A percentile compares a stretch with the other conserved stretches of the same genome.
Evolutionary conservation across 2,797 vertebrate species (phyloP).

Genomic region (Alosa sapidissima): DNA sequence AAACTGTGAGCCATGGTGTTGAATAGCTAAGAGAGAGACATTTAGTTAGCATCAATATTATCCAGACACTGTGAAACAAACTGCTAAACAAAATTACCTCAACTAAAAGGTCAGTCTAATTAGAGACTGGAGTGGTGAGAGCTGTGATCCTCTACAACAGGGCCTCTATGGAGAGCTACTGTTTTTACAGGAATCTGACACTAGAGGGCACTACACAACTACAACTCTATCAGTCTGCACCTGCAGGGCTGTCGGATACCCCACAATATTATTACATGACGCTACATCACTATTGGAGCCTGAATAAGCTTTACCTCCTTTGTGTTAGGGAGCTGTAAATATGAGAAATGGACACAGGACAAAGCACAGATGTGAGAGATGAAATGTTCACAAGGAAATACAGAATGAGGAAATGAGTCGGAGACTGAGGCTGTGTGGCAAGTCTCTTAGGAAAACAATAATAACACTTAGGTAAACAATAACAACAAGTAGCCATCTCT

Average conservation of each 20-base stretch:
- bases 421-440: background rate
- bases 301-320: slow-evolving; percentile 78
- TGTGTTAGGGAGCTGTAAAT: slow-evolving; percentile 80
- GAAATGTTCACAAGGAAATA: slow-evolving; percentile 47
- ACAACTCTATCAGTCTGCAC: background rate
- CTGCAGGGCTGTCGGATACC: background rate
- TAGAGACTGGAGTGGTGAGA: background rate
- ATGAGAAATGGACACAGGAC: slow-evolving; percentile 52
- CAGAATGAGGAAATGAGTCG: background rate
- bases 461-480: background rate
- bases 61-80: background rate
- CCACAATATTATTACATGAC: background rate
- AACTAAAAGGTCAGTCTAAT: slow-evolving; percentile 4
- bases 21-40: slow-evolving; percentile 70
- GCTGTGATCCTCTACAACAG: background rate
- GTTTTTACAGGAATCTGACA: slow-evolving; percentile 21
- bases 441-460: background rate
- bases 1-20: slow-evolving; percentile 79
- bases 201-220: slow-evolving; percentile 41
- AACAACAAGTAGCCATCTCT: background rate
- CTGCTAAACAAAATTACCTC: background rate
- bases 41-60: background rate
- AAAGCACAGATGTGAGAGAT: slow-evolving; percentile 56
- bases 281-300: background rate
- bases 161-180: background rate